A percentile compares a stretch with the other conserved stretches of the same genome.
These are phyloP conservation scores for Ceratina japonica DNA, from an alignment of 1,140 invertebrate species.

Conservation along the genomic window DNA sequence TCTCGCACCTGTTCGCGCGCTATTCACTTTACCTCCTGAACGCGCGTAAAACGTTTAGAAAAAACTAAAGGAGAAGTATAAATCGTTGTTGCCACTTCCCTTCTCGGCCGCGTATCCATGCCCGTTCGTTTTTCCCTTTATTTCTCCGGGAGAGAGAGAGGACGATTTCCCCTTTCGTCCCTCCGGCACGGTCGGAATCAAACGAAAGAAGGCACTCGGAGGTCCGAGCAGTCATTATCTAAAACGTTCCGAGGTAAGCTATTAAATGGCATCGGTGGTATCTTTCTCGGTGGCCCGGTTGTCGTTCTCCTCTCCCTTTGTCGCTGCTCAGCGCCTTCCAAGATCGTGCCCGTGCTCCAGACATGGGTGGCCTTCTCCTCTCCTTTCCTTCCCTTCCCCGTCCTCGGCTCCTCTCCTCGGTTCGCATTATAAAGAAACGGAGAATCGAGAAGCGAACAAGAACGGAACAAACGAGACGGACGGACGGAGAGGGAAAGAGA, in stretches of 20 bases:
- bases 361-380: constrained; percentile 50
- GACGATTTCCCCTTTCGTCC: background rate
- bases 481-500: constrained; percentile 18
- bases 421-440: constrained; percentile 30
- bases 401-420: background rate
- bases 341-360: constrained; percentile 46
- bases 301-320: constrained; percentile 45
- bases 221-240: constrained; percentile 62
- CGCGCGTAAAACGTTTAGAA: too few species aligned
- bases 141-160: background rate
- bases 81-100: background rate
- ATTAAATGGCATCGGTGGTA: constrained; percentile 65
- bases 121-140: background rate
- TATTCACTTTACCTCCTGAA: too few species aligned
- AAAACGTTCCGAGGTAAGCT: constrained; percentile 62
- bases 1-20: background rate
- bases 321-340: constrained; percentile 31
- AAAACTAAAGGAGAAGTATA: background rate
- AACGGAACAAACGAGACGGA: constrained; percentile 1
- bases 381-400: background rate
- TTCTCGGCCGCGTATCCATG: background rate
- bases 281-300: constrained; percentile 56
- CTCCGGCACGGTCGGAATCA: constrained; percentile 30
- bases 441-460: constrained; percentile 8
- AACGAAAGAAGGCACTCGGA: constrained; percentile 53